Evolutionary conservation across 1,140 invertebrate species (phyloP).

Genomic region (Antheraea mylitta): DNA sequence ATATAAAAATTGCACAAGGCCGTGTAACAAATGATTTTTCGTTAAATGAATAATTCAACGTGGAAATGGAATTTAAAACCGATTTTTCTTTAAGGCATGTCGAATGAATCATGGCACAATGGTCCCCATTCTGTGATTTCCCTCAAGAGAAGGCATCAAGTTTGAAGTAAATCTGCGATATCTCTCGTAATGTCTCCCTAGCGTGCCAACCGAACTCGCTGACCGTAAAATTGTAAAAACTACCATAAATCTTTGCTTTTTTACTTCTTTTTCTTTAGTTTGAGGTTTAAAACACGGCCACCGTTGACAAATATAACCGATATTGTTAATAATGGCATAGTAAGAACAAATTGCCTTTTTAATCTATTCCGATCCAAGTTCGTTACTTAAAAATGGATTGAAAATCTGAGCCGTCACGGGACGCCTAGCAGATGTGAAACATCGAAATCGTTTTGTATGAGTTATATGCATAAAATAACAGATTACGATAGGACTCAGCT

Average conservation of each 20-base stretch:
- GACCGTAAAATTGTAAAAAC: conserved; percentile 69
- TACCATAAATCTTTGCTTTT: conserved; percentile 53
- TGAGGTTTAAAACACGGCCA: neutral
- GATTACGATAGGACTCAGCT: no score
- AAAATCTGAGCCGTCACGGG: no score
- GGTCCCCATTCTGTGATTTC: conserved; percentile 58
- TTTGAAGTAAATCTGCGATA: conserved; percentile 70
- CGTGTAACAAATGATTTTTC: conserved; percentile 5
- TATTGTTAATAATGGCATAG: neutral
- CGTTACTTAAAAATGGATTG: no score
- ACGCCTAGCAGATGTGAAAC: no score
- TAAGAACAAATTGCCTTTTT: neutral
- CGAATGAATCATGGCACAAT: conserved; percentile 50
- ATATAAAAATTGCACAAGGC: neutral
- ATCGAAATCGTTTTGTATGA: no score
- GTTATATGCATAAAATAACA: no score
- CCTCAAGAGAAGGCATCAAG: conserved; percentile 60
- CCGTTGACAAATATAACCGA: neutral
- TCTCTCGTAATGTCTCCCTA: conserved; percentile 62
- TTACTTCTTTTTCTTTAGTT: conserved; percentile 31
- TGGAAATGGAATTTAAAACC: conserved; percentile 14
- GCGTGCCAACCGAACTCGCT: conserved; percentile 52
- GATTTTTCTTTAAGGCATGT: conserved; percentile 21
- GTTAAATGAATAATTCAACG: conserved; percentile 9
- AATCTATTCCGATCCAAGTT: neutral